phyloP scores from a whole-genome alignment of 1,140 invertebrate species.

The Ceratoteleas bidentatus region DNA sequence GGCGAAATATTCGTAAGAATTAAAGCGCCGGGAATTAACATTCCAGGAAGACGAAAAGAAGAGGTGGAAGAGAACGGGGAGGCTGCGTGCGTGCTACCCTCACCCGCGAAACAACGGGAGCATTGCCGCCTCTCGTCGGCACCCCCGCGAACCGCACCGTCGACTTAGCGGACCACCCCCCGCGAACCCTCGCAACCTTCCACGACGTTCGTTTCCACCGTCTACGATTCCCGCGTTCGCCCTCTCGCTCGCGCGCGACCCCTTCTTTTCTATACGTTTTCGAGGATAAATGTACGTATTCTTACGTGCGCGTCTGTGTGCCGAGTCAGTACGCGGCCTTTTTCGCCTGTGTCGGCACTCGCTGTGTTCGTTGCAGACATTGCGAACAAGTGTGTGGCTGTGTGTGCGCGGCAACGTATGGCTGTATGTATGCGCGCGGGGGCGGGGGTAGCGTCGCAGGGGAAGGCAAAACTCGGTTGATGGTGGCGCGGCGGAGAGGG shows the following conservation, averaged over 20 bases:
- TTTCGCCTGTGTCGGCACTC: slow-evolving; percentile 38
- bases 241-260: slow-evolving; percentile 63
- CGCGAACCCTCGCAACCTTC: slow-evolving; percentile 56
- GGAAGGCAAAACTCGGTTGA: slow-evolving; percentile 64
- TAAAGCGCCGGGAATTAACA: slow-evolving; percentile 81
- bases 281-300: slow-evolving; percentile 46
- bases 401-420: slow-evolving; percentile 50
- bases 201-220: slow-evolving; percentile 67
- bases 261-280: slow-evolving; percentile 68
- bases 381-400: neutral
- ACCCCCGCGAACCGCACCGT: slow-evolving; percentile 55
- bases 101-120: slow-evolving; percentile 78
- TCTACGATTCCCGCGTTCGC: slow-evolving; percentile 70
- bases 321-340: slow-evolving; percentile 27
- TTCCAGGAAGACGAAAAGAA: slow-evolving; percentile 74
- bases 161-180: slow-evolving; percentile 56
- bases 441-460: slow-evolving; percentile 53
- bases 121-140: slow-evolving; percentile 73
- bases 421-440: slow-evolving; percentile 33
- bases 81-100: slow-evolving; percentile 75
- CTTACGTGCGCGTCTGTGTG: slow-evolving; percentile 35
- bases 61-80: slow-evolving; percentile 56
- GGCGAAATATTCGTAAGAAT: slow-evolving; percentile 81
- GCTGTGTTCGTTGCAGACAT: slow-evolving; percentile 9
- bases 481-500: slow-evolving; percentile 58